These are phyloP conservation scores for Poeciliopsis gracilis DNA, from an alignment of 2,797 vertebrate species.

Conservation along the genomic window DNA sequence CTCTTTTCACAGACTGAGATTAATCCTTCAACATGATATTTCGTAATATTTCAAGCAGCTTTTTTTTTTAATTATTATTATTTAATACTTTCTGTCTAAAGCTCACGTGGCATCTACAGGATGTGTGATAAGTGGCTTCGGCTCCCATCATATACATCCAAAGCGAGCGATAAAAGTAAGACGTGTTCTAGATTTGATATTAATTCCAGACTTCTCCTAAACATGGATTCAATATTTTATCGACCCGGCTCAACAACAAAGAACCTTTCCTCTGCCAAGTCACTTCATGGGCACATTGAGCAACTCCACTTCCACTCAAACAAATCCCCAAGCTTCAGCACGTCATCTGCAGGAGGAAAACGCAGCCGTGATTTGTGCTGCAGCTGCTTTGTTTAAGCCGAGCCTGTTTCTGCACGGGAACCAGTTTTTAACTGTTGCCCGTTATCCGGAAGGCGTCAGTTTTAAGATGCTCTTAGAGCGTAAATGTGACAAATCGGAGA, in stretches of 20 bases:
- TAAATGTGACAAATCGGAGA: slow-evolving; percentile 9
- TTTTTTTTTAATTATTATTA: slow-evolving; percentile 5
- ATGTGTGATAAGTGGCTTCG: not conserved
- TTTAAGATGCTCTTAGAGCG: slow-evolving; percentile 15
- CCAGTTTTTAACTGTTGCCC: slow-evolving; percentile 11
- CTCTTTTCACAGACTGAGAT: slow-evolving; percentile 10
- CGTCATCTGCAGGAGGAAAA: slow-evolving; percentile 7
- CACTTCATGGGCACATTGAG: slow-evolving; percentile 24
- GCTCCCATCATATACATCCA: not conserved
- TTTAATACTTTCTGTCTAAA: slow-evolving; percentile 11
- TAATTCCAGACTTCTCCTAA: slow-evolving; percentile 9
- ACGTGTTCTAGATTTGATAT: slow-evolving; percentile 13
- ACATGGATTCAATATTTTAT: slow-evolving; percentile 13
- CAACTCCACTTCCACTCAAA: slow-evolving; percentile 22
- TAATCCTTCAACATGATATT: slow-evolving; percentile 8
- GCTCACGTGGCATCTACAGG: not conserved
- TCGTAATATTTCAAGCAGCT: slow-evolving; percentile 10
- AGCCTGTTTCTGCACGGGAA: not conserved
- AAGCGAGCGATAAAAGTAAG: slow-evolving; percentile 1
- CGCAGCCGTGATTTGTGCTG: slow-evolving; percentile 70
- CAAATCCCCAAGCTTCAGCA: slow-evolving; percentile 55
- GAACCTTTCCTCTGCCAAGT: slow-evolving; percentile 15
- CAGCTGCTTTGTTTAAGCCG: slow-evolving; percentile 41
- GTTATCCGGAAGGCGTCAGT: slow-evolving; percentile 14
- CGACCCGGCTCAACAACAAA: slow-evolving; percentile 29